These are phyloP conservation scores for Campoletis raptor DNA, from an alignment of 2,888 invertebrate species.

Conservation along the genomic window DNA sequence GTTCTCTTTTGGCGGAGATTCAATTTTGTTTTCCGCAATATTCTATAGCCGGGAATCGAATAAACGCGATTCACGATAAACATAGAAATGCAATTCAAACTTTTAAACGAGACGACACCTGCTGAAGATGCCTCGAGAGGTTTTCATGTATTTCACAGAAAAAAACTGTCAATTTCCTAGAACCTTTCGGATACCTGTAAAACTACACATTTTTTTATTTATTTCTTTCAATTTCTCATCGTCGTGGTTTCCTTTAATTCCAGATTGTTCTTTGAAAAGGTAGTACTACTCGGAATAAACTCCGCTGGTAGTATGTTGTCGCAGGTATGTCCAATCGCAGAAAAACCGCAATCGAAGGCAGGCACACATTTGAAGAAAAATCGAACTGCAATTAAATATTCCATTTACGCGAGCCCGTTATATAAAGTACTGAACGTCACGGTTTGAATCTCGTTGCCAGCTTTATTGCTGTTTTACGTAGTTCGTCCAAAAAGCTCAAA, in stretches of 20 bases:
- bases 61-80: constrained; percentile 36
- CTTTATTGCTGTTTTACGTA: constrained; percentile 27
- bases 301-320: constrained; percentile 27
- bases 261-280: constrained; percentile 35
- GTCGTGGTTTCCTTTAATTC: constrained; percentile 21
- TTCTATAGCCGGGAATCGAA: constrained; percentile 33
- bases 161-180: constrained; percentile 42
- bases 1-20: constrained; percentile 32
- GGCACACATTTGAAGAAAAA: constrained; percentile 48
- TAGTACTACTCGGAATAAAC: constrained; percentile 7
- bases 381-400: constrained; percentile 66
- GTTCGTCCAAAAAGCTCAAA: background rate
- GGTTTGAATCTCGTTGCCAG: constrained; percentile 29
- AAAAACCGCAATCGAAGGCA: constrained; percentile 50
- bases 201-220: constrained; percentile 17
- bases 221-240: background rate
- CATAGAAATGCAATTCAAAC: constrained; percentile 59
- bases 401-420: constrained; percentile 52
- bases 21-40: constrained; percentile 42
- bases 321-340: constrained; percentile 19
- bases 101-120: constrained; percentile 53
- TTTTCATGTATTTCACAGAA: constrained; percentile 36
- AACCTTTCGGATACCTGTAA: constrained; percentile 31
- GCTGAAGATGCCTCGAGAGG: constrained; percentile 13
- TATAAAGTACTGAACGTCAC: constrained; percentile 22